phyloP scores from a whole-genome alignment of 2,888 invertebrate species.

The Lycocerus yunnanus region DNA sequence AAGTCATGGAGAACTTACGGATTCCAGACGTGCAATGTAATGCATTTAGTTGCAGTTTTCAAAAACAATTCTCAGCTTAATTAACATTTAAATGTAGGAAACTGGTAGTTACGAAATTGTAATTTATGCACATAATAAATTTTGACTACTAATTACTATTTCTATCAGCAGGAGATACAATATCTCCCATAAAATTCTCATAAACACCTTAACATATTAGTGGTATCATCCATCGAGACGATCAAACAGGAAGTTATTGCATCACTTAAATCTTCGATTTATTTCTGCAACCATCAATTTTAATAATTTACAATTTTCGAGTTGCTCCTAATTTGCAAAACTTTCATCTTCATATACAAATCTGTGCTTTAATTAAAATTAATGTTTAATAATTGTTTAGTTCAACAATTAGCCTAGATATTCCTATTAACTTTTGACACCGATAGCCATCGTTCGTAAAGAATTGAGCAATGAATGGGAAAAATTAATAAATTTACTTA shows the following conservation, averaged over 20 bases:
- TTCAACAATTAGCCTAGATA: conserved; percentile 10
- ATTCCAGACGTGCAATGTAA: background rate
- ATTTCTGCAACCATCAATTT: background rate
- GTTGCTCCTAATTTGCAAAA: background rate
- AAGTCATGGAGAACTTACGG: background rate
- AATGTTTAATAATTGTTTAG: background rate
- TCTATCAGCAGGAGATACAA: background rate
- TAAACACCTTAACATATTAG: background rate
- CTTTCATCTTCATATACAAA: background rate
- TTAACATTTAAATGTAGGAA: background rate
- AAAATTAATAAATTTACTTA: background rate
- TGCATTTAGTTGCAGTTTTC: background rate
- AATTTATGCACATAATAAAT: background rate
- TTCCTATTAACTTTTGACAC: conserved; percentile 11
- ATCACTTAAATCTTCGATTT: background rate
- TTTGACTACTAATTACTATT: background rate
- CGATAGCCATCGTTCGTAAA: background rate
- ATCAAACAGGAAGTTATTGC: background rate
- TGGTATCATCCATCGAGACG: background rate
- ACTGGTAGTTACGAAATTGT: background rate
- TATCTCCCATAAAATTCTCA: background rate
- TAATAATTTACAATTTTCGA: background rate
- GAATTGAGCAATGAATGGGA: background rate
- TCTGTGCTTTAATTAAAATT: background rate
- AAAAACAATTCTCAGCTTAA: background rate